Conservation (phyloP, 1,140 invertebrate species). For the Asbolus verrucosus region DNA sequence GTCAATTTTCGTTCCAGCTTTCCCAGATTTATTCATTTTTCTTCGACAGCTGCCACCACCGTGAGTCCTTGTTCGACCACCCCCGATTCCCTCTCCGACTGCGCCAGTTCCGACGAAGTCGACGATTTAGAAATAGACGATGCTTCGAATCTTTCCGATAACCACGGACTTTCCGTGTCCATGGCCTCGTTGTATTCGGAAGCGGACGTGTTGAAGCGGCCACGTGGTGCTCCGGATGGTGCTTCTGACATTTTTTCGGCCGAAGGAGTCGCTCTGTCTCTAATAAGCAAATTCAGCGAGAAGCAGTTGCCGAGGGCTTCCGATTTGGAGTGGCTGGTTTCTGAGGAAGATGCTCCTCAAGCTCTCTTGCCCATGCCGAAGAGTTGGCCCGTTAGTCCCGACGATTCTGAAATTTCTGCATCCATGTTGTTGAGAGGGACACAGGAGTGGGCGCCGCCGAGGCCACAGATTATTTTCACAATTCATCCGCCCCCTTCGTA, state of each 20-base stretch:
- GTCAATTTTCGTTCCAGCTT: slow-evolving; percentile 49
- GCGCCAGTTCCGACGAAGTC: slow-evolving; percentile 68
- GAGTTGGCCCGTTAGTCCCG: slow-evolving; percentile 75
- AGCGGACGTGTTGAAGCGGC: slow-evolving; percentile 65
- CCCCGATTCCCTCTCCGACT: slow-evolving; percentile 65
- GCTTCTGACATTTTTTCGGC: slow-evolving; percentile 72
- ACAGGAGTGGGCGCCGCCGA: slow-evolving; percentile 85
- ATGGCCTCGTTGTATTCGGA: slow-evolving; percentile 75
- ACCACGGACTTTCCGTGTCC: slow-evolving; percentile 71
- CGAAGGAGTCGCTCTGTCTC: slow-evolving; percentile 82
- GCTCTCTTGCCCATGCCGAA: slow-evolving; percentile 81
- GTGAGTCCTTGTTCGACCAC: slow-evolving; percentile 70
- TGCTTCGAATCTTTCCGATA: slow-evolving; percentile 64
- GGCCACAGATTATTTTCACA: slow-evolving; percentile 88
- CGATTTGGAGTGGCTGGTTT: slow-evolving; percentile 86
- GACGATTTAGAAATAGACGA: slow-evolving; percentile 70
- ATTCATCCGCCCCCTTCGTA: slow-evolving; percentile 78
- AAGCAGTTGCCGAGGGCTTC: slow-evolving; percentile 82
- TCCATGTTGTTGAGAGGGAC: slow-evolving; percentile 78
- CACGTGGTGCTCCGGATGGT: slow-evolving; percentile 64
- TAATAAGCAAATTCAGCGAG: slow-evolving; percentile 82
- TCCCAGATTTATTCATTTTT: not conserved
- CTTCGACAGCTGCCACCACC: slow-evolving; percentile 66
- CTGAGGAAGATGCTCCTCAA: slow-evolving; percentile 84
- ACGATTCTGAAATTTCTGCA: slow-evolving; percentile 65